phyloP scores from a whole-genome alignment of 1,140 invertebrate species.

The Drepana arcuata region DNA sequence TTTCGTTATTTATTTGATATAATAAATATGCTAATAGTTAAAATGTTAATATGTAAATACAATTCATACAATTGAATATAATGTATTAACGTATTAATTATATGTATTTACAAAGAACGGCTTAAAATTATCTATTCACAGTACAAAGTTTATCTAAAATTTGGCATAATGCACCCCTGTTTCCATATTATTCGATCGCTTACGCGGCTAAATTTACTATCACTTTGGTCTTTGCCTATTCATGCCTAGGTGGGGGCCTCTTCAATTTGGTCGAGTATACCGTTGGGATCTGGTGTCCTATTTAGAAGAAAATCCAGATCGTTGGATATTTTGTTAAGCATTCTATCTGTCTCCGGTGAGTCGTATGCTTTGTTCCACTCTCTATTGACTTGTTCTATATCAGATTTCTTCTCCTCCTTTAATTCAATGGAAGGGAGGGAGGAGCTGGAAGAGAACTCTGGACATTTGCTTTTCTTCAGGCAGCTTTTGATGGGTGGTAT shows the following conservation, averaged over 20 bases:
- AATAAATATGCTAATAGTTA: too few relatives aligned
- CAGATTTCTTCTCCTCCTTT: slow-evolving; percentile 47
- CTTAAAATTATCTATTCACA: too few relatives aligned
- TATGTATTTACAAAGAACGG: too few relatives aligned
- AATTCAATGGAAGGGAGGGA: slow-evolving; percentile 57
- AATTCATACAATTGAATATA: too few relatives aligned
- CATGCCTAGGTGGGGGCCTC: slow-evolving; percentile 53
- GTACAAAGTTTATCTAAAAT: too few relatives aligned
- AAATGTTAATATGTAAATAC: too few relatives aligned
- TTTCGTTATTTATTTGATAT: too few relatives aligned
- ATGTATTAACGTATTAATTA: too few relatives aligned
- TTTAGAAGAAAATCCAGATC: slow-evolving; percentile 84
- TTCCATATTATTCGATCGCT: slow-evolving; percentile 33
- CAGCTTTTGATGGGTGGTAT: slow-evolving; percentile 64
- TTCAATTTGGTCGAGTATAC: slow-evolving; percentile 38
- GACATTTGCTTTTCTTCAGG: slow-evolving; percentile 57
- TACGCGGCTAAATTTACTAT: slow-evolving; percentile 1
- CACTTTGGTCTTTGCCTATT: background rate
- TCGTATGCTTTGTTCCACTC: slow-evolving; percentile 55
- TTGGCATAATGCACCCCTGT: slow-evolving; percentile 39
- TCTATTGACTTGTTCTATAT: slow-evolving; percentile 52
- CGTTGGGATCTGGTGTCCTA: slow-evolving; percentile 59
- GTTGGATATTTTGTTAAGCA: slow-evolving; percentile 81
- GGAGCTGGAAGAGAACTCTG: slow-evolving; percentile 42
- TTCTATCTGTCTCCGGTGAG: slow-evolving; percentile 68